Conservation (phyloP, 2,888 invertebrate species). For the Teleogryllus oceanicus region DNA sequence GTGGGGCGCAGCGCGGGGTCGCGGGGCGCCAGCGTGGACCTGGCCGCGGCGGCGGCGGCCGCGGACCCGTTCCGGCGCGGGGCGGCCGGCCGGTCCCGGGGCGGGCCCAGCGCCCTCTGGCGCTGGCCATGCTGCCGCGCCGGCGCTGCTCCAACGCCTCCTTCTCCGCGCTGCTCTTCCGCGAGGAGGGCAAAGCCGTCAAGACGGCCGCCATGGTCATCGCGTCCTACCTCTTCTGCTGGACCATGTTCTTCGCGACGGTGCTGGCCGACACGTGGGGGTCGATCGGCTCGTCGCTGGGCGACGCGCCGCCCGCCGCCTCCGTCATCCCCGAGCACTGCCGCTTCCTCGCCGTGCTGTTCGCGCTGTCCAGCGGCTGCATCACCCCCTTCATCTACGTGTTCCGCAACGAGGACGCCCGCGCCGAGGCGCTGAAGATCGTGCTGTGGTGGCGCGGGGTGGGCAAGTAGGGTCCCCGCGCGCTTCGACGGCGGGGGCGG, state of each 20-base stretch:
- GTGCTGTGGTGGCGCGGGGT: slow-evolving; percentile 41
- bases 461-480: slow-evolving; percentile 32
- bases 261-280: slow-evolving; percentile 42
- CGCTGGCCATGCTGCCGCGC: slow-evolving; percentile 18
- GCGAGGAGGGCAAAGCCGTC: slow-evolving; percentile 53
- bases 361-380: slow-evolving; percentile 49
- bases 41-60: slow-evolving; percentile 33
- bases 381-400: slow-evolving; percentile 54
- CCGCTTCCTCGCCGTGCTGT: slow-evolving; percentile 42
- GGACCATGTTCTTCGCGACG: slow-evolving; percentile 49
- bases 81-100: slow-evolving; percentile 30
- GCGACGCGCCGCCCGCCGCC: slow-evolving; percentile 40
- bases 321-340: slow-evolving; percentile 36
- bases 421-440: slow-evolving; percentile 44
- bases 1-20: slow-evolving; percentile 30
- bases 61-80: slow-evolving; percentile 28
- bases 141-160: slow-evolving; percentile 48
- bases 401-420: slow-evolving; percentile 49
- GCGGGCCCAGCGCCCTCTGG: slow-evolving; percentile 29
- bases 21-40: slow-evolving; percentile 34
- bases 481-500: slow-evolving; percentile 26
- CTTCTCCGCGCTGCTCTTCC: slow-evolving; percentile 48
- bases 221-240: slow-evolving; percentile 51
- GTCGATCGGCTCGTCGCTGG: slow-evolving; percentile 34
- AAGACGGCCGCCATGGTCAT: slow-evolving; percentile 53